Conservation (phyloP, 2,888 invertebrate genomes). For the Mimumesa dahlbomi region DNA sequence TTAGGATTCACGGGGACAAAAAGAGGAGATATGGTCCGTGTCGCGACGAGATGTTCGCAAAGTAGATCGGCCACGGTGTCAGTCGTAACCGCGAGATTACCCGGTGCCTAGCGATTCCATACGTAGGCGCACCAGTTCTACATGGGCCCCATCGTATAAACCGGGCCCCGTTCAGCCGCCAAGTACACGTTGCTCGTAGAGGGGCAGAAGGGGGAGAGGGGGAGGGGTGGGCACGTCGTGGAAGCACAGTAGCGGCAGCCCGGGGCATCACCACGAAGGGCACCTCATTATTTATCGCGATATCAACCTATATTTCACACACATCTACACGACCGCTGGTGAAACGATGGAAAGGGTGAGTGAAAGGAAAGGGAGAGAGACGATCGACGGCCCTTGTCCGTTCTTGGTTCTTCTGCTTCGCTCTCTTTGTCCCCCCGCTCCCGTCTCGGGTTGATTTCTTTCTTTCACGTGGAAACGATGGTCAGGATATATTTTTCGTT, state of each 20-base stretch:
- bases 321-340: constrained; percentile 51
- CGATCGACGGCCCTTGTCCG: neutral
- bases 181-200: constrained; percentile 57
- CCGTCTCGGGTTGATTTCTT: too few species aligned
- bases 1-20: too few species aligned
- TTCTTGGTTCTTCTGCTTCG: constrained; percentile 19
- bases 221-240: constrained; percentile 56
- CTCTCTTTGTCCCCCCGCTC: constrained; percentile 18
- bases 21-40: neutral
- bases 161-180: constrained; percentile 27
- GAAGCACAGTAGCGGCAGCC: constrained; percentile 76
- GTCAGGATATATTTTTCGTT: neutral
- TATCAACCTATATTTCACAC: constrained; percentile 79
- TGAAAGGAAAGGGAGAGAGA: constrained; percentile 3
- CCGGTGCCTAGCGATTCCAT: constrained; percentile 31
- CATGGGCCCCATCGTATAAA: constrained; percentile 43
- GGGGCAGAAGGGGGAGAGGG: too few species aligned
- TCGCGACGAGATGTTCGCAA: neutral
- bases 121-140: constrained; percentile 50
- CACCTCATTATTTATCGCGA: constrained; percentile 79
- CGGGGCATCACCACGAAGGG: constrained; percentile 76
- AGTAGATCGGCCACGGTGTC: constrained; percentile 26
- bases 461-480: too few species aligned
- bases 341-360: constrained; percentile 32
- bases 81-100: constrained; percentile 21